Evolutionary conservation across 2,797 vertebrate genomes (phyloP).

Genomic region (Buceros bicornis): DNA sequence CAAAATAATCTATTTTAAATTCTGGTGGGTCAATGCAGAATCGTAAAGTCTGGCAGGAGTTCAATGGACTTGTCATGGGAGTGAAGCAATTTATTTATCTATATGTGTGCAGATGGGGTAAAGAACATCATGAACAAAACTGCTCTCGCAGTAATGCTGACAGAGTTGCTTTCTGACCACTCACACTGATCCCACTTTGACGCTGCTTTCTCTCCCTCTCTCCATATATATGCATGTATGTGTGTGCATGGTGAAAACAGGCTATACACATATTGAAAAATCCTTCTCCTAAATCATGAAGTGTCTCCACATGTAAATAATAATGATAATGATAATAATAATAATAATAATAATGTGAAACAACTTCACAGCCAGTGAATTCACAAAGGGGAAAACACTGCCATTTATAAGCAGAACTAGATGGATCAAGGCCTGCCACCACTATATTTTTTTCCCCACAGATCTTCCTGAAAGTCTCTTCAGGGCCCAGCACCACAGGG

Average conservation of each 20-base stretch:
- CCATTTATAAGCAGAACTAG: not conserved
- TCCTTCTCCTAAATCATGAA: not conserved
- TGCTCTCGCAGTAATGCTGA: conserved; percentile 16
- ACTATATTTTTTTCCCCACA: not conserved
- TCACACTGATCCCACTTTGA: not conserved
- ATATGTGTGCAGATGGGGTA: conserved; percentile 22
- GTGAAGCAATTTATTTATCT: conserved; percentile 40
- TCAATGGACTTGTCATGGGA: conserved; percentile 32
- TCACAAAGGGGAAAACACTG: not conserved
- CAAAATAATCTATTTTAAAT: conserved; percentile 15
- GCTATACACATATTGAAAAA: not conserved
- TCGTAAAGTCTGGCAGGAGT: conserved; percentile 16
- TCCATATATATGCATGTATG: not conserved
- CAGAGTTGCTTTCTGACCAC: not conserved
- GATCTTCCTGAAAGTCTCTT: not conserved
- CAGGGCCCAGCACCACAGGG: not conserved
- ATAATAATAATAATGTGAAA: not conserved
- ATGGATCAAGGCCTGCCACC: not conserved
- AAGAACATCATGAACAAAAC: conserved; percentile 37
- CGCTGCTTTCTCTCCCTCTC: not conserved
- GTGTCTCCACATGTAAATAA: not conserved
- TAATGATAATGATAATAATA: not conserved
- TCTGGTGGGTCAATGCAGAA: conserved; percentile 40
- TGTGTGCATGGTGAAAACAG: not conserved
- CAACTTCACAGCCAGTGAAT: not conserved